phyloP scores from a whole-genome alignment of 2,888 invertebrate species.

The Drosophila austrosaltans region DNA sequence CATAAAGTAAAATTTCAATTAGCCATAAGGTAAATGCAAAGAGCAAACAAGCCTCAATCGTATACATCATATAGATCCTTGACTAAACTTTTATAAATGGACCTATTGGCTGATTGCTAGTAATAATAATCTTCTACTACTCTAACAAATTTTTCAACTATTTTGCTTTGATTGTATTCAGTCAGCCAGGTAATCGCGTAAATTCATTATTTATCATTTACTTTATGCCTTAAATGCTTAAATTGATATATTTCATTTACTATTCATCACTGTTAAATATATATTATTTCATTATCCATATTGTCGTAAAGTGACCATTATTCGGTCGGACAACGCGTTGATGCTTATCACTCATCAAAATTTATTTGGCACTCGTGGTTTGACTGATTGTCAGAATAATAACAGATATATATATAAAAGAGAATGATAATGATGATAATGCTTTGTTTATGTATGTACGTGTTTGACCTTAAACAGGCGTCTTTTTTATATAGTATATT shows the following conservation, averaged over 20 bases:
- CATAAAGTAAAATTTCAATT: not conserved
- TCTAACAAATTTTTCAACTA: too few species aligned
- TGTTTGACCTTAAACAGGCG: not conserved
- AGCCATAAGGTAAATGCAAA: not conserved
- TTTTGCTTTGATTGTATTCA: too few species aligned
- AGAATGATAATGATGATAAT: too few species aligned
- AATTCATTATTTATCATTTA: too few species aligned
- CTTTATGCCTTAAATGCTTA: not conserved
- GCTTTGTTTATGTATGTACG: too few species aligned
- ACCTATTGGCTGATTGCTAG: too few species aligned
- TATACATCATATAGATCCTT: too few species aligned
- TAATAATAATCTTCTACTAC: too few species aligned
- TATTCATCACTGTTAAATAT: not conserved
- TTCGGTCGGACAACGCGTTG: not conserved
- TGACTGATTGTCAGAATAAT: not conserved
- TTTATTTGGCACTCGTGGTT: conserved; percentile 2
- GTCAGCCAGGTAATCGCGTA: too few species aligned
- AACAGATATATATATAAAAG: too few species aligned
- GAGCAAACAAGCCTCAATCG: not conserved
- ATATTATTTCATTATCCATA: not conserved
- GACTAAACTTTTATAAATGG: too few species aligned
- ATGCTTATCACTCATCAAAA: not conserved
- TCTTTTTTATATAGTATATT: not conserved
- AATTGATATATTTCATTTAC: not conserved
- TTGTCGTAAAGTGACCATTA: not conserved